phyloP scores from a whole-genome alignment of 2,113 vertebrate genomes.

The Stictonetta naevosa region DNA sequence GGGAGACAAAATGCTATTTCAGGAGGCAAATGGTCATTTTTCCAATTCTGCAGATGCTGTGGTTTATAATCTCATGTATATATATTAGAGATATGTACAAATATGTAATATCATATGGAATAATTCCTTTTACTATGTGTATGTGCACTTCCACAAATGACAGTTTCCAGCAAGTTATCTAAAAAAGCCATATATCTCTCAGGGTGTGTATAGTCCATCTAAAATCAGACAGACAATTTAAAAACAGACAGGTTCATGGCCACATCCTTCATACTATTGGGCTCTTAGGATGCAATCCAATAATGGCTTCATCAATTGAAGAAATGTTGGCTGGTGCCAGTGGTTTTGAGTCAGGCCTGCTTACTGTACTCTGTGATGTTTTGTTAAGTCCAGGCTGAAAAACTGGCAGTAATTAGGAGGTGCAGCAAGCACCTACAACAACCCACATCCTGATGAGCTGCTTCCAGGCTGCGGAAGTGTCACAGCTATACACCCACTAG shows the following conservation, averaged over 20 bases:
- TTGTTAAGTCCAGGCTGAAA: background rate
- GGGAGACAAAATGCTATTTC: background rate
- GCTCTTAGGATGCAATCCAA: background rate
- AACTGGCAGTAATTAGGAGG: background rate
- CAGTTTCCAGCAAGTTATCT: background rate
- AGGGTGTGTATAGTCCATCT: background rate
- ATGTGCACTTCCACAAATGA: background rate
- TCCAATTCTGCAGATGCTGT: background rate
- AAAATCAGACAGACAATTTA: background rate
- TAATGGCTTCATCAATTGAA: background rate
- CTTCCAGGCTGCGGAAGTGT: background rate
- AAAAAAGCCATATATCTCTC: background rate
- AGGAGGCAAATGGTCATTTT: background rate
- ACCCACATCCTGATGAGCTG: background rate
- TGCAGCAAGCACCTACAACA: background rate
- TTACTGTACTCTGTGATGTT: background rate
- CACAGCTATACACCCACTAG: background rate
- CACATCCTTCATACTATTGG: background rate
- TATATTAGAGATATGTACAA: background rate
- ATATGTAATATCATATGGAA: background rate
- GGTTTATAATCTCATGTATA: background rate
- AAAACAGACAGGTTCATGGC: background rate
- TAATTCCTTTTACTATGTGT: background rate
- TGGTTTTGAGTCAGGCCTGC: fast-evolving
- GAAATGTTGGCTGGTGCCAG: background rate